These are phyloP conservation scores for Campopleginae sp. DNA, from an alignment of 2,888 invertebrate genomes.

Conservation along the genomic window DNA sequence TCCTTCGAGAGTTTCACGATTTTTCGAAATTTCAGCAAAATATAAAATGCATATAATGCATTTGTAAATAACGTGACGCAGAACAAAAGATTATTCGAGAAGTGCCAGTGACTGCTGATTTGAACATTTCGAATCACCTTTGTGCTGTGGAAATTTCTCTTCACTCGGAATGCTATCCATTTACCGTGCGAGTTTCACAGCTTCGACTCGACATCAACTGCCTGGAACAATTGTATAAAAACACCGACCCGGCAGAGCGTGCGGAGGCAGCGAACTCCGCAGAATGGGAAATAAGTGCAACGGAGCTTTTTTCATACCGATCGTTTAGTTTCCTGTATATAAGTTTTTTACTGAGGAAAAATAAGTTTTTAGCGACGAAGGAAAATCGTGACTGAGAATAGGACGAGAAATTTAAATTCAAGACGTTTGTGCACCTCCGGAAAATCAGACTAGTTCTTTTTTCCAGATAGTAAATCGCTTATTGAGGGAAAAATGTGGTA, in stretches of 20 bases:
- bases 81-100: conserved; percentile 1
- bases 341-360: background rate
- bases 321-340: background rate
- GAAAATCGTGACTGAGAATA: background rate
- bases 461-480: background rate
- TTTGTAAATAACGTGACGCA: background rate
- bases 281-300: background rate
- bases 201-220: background rate
- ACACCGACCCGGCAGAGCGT: background rate
- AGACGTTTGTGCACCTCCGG: background rate
- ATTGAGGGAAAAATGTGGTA: background rate
- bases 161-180: background rate
- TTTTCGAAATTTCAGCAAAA: too few relatives aligned
- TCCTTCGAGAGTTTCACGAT: too few relatives aligned
- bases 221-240: background rate
- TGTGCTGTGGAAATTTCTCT: conserved; percentile 21
- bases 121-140: background rate
- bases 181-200: background rate
- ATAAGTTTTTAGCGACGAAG: background rate
- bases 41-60: too few relatives aligned
- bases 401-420: background rate
- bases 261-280: background rate
- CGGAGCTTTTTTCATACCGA: background rate
- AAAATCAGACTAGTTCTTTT: background rate
- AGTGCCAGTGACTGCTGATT: conserved; percentile 2